phyloP scores from a whole-genome alignment of 2,113 vertebrate genomes.

The Rhea pennata region DNA sequence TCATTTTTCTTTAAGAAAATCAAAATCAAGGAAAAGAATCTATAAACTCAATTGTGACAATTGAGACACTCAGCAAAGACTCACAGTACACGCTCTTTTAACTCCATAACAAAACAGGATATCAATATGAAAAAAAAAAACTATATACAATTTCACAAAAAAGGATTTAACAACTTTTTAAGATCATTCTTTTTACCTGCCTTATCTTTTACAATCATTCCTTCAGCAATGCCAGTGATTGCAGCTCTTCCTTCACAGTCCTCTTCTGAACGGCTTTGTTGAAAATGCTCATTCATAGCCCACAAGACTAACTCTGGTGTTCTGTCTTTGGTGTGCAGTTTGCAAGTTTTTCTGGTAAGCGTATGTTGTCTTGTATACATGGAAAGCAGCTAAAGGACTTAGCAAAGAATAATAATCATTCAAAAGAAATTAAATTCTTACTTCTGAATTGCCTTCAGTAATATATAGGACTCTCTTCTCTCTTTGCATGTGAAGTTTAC shows the following conservation, averaged over 20 bases:
- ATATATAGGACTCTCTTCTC: neutral
- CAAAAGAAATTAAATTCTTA: neutral
- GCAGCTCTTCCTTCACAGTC: neutral
- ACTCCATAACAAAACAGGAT: neutral
- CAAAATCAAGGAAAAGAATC: neutral
- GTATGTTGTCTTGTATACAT: constrained; percentile 54
- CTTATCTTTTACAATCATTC: neutral
- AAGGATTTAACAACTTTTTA: neutral
- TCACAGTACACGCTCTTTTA: neutral
- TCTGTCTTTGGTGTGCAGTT: constrained; percentile 67
- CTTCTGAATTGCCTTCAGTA: neutral
- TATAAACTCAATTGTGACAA: neutral
- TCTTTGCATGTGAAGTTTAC: neutral
- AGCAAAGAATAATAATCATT: neutral
- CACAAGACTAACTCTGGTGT: constrained; percentile 44
- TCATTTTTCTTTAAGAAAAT: neutral
- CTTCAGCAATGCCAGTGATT: neutral
- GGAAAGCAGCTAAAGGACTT: constrained; percentile 57
- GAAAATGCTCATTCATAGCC: constrained; percentile 44
- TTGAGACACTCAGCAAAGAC: neutral
- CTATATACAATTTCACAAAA: neutral
- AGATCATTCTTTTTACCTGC: constrained; percentile 6
- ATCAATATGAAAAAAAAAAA: neutral
- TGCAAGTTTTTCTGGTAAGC: constrained; percentile 58
- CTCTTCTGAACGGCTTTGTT: neutral